Percentiles rank a stretch among this genome's conserved stretches.
These are phyloP conservation scores for Ectemnius continuus DNA, from an alignment of 2,888 invertebrate genomes.

Conservation along the genomic window DNA sequence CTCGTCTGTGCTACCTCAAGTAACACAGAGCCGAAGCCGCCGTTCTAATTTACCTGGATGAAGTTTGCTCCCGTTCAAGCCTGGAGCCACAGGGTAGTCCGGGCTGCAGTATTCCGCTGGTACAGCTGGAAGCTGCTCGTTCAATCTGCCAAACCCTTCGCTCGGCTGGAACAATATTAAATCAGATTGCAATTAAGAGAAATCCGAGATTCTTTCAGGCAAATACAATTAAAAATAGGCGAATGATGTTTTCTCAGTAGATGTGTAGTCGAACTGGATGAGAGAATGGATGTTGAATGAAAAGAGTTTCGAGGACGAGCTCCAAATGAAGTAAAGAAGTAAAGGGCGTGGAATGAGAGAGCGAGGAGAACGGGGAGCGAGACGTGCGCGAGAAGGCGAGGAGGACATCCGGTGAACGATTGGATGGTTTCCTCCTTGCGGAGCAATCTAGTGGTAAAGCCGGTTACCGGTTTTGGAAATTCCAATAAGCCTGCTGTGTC, in stretches of 20 bases:
- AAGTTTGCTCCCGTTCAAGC: slow-evolving; percentile 45
- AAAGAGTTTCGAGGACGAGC: slow-evolving; percentile 14
- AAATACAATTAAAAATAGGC: too few species aligned
- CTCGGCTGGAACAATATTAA: slow-evolving; percentile 58
- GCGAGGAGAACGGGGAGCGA: slow-evolving; percentile 42
- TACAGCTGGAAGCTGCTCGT: slow-evolving; percentile 62
- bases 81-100: slow-evolving; percentile 56
- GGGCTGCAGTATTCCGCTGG: slow-evolving; percentile 60
- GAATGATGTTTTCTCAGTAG: too few species aligned
- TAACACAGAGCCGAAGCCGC: neutral
- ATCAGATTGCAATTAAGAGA: neutral
- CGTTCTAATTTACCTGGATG: slow-evolving; percentile 50
- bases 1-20: neutral
- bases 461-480: slow-evolving; percentile 75
- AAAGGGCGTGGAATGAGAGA: slow-evolving; percentile 34
- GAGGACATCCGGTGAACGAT: slow-evolving; percentile 76
- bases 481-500: slow-evolving; percentile 59
- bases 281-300: slow-evolving; percentile 24
- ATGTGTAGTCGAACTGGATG: neutral
- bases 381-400: slow-evolving; percentile 52
- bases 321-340: slow-evolving; percentile 29
- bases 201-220: neutral
- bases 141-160: slow-evolving; percentile 64
- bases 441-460: slow-evolving; percentile 77
- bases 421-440: slow-evolving; percentile 77